Evolutionary conservation across 2,797 vertebrate genomes (phyloP).

Genomic region (Meda fulgida): DNA sequence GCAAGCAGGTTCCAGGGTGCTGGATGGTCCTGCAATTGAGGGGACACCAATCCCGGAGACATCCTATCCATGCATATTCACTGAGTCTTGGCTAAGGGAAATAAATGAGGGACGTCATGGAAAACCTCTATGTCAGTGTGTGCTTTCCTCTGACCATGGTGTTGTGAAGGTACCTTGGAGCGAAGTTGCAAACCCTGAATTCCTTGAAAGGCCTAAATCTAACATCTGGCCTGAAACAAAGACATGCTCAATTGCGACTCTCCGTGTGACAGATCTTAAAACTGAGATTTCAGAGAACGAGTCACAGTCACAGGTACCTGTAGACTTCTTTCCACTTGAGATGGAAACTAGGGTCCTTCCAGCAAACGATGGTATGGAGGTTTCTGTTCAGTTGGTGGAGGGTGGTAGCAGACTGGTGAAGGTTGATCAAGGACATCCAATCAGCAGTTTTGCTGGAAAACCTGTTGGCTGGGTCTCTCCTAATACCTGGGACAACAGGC

Average conservation of each 20-base stretch:
- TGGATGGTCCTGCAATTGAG: constrained; percentile 77
- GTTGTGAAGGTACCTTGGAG: constrained; percentile 84
- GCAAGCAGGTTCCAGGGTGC: constrained; percentile 49
- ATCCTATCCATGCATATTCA: constrained; percentile 87
- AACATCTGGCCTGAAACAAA: constrained; percentile 35
- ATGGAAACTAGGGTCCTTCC: constrained; percentile 70
- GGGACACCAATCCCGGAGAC: constrained; percentile 83
- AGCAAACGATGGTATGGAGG: constrained; percentile 69
- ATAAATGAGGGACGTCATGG: constrained; percentile 80
- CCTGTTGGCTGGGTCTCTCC: constrained; percentile 77
- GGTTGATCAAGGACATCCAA: constrained; percentile 74
- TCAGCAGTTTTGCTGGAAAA: constrained; percentile 69
- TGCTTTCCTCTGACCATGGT: constrained; percentile 90
- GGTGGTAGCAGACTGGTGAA: constrained; percentile 79
- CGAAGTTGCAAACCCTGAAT: constrained; percentile 86
- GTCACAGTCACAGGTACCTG: constrained; percentile 44
- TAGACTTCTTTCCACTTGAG: constrained; percentile 70
- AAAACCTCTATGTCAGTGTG: constrained; percentile 79
- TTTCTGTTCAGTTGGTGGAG: constrained; percentile 70
- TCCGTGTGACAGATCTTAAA: constrained; percentile 61
- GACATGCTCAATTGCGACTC: constrained; percentile 27
- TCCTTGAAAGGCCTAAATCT: constrained; percentile 80
- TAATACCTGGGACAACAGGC: constrained; percentile 76
- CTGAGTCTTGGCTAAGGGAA: constrained; percentile 85
- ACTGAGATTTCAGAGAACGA: constrained; percentile 58